Evolutionary conservation across 2,888 invertebrate species (phyloP), one percentile per base, ranked within the genome.

Genomic region (Drosophila mimica): DNA sequence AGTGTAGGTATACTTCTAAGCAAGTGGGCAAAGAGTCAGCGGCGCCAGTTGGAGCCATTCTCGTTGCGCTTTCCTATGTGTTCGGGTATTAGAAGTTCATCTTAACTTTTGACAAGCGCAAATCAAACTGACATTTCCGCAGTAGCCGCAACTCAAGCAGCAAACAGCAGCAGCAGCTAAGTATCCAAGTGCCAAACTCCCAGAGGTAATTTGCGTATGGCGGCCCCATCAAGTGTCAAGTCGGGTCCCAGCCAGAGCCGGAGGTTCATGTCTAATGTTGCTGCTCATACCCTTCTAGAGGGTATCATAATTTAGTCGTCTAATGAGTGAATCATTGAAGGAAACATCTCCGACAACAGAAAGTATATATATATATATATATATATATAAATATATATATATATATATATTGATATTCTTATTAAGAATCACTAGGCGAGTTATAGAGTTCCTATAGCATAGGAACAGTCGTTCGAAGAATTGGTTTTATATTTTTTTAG

Each of bases 41-140:
- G 79, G 65, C 59, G 70, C 49, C 84, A 48, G 56, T 40, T 52
- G 40, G 49, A 70, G 56, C 52, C 61, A 25, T 33, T 43, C 60
- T 68, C 61, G 57, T 65, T 77, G 83, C 77, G 83, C 87, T 91
- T 88, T 88, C 90, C 88, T 91, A 87, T 87, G 87, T 88, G 87
- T 90, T 88, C 75, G 81, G 71, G 83, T 86, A 91, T 91, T 91
- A 91, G 91, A 86, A 88, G 87, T 91, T 88, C 87, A 88, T 88
- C 81, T 88, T 75, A 88, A 85, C 91, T 91, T 88, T 91, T 88
- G 87, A 88, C 91, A 88, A 81, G 86, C 85, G 90, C 90, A 91
- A 88, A 90, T 88, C 87, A 79, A 83, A 90, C 83, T 90, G 91
- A 90, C 89, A 57, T 90, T 91, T 91, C 91, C 91, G 91, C 89